A percentile compares a stretch with the other conserved stretches of the same genome.
phyloP scores from a whole-genome alignment of 2,888 invertebrate genomes.

The Oxytorus armatus region DNA sequence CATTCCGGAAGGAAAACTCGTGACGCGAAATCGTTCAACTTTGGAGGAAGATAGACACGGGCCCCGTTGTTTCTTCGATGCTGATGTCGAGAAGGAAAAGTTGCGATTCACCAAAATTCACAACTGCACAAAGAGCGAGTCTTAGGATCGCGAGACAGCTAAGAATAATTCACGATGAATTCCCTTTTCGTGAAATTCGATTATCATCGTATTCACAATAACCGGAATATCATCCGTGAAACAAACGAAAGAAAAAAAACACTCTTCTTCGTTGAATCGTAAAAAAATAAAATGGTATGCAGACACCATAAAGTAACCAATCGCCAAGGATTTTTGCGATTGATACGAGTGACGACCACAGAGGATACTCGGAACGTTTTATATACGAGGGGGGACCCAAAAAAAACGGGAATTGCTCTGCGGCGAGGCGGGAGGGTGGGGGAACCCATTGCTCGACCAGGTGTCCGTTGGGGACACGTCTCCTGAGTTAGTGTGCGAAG shows the following conservation, averaged over 20 bases:
- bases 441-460: too few species aligned
- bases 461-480: too few species aligned
- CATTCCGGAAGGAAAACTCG: neutral
- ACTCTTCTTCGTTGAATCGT: slow-evolving; percentile 23
- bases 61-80: slow-evolving; percentile 32
- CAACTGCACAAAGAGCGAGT: neutral
- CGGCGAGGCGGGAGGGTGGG: too few species aligned
- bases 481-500: too few species aligned
- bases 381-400: too few species aligned
- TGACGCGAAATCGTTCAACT: slow-evolving; percentile 43
- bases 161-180: too few species aligned
- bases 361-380: slow-evolving; percentile 26
- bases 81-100: slow-evolving; percentile 42
- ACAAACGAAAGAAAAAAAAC: neutral
- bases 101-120: slow-evolving; percentile 13
- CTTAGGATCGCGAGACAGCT: neutral
- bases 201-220: slow-evolving; percentile 1
- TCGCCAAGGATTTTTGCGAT: slow-evolving; percentile 50
- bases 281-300: slow-evolving; percentile 47
- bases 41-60: slow-evolving; percentile 24
- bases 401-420: too few species aligned
- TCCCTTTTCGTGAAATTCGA: neutral
- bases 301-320: slow-evolving; percentile 48
- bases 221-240: neutral
- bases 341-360: slow-evolving; percentile 48